Base-by-base conservation (phyloP, 2,113 vertebrate genomes). In the Tichodroma muraria region DNA sequence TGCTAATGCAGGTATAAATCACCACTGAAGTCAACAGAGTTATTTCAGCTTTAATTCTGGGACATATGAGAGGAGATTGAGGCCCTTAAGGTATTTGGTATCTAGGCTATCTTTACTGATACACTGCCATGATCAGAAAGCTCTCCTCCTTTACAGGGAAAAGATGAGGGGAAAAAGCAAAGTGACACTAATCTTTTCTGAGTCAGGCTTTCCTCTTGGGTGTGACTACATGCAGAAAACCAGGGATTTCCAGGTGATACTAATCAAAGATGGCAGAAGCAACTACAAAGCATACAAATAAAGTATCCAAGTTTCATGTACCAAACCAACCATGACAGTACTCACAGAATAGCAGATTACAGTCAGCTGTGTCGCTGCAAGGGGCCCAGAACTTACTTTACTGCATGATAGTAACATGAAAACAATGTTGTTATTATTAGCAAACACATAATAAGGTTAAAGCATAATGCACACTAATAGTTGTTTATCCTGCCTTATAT, bases 131-230 rank as follows among this genome's bases (percentile, higher is more conserved):
- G 85, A 96, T 97, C 88, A 90, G 94, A 94, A 95, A 95, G 83
- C 86, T 95, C 70, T 95, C 83, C 88, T 96, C 89, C 93, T 95
- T 95, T 85, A 96, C 50, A 87, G 70, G 54, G 60, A 87, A 80
- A 95, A 96, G 93, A 95, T 89, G 85, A 94, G 85, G 85, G 85
- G 75, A 37, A 82, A 94, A 91, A 84, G 91, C 90, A 77, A 95
- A 96, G 85, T 97, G 95, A 97, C 94, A 65, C 66, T 97, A 96
- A 97, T 96, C 73, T 94, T 94, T 96, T 96, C 88, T 84, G 89
- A 96, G 91, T 80, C 75, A 44, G 85, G 73, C 93, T 94, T 96
- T 92, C 82, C 85, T 96, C 94, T 90, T 95, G 94, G 91, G 91
- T 96, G 94, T 96, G 89, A 97, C 95, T 95, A 87, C 88, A 96